Evolutionary conservation across 1,140 invertebrate species (phyloP), one percentile per base, ranked within the genome.

Genomic region (Chrysopa pallens): DNA sequence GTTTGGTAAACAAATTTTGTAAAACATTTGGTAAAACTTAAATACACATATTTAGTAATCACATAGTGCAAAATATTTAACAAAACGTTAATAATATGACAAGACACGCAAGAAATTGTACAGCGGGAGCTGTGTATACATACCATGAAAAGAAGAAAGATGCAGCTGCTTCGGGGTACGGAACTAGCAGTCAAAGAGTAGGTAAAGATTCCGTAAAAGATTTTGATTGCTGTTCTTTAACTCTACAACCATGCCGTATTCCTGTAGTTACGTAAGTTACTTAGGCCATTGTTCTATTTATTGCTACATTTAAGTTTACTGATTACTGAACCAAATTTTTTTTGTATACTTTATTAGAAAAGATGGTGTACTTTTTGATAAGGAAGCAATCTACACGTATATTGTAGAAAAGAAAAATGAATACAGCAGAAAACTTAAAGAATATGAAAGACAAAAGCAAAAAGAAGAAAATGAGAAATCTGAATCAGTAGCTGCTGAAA

Each of bases 81-180:
- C 2, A 23, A 23, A 23, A 23, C 17, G 17, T 33, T 33, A 6
- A 4, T 33, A 64, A 45, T 54, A 94, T 93, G 89, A 94, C 88
- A 0, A 66, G 95, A 43, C 96, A 99, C 57, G 93, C 89, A 6
- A 80, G 87, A 60, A 99, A 99, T 67, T 93, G 90, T 55, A 99
- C 96, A 2, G 94, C 94, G 11, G 90, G 92, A 42, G 89, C 92
- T 14, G 93, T 98, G 29, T 99, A 99, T 58, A 95, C 93, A 0
- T 98, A 98, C 57, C 86, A 96, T 57, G 96, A 99, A 58, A 92
- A 94, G 59, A 85, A 93, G 58, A 96, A 93, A 56, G 96, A 99
- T 58, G 88, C 89, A 6, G 74, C 80, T 40, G 76, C 81, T 12
- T 92, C 88, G n/a, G 90, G 90, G 27, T 90, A 89, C 59, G 85